Evolutionary conservation across 1,140 invertebrate genomes (phyloP), one percentile per base, ranked within the genome.

Genomic region (Trachymyrmex cornetzi): DNA sequence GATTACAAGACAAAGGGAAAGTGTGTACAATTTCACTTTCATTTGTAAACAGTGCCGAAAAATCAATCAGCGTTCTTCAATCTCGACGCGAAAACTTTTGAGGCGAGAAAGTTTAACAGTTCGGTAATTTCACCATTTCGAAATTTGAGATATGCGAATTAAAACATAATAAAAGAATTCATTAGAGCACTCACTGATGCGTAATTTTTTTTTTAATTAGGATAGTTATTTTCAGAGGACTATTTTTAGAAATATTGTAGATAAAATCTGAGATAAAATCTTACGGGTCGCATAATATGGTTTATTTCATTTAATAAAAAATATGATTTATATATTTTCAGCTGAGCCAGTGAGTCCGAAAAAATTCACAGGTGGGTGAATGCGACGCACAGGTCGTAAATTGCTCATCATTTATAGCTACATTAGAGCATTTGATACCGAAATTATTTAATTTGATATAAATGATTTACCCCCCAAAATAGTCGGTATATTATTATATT

Each of bases 21-120:
- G 9, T 57, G 34, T 64, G 6, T 27, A 71, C 38, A 66, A 87
- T 91, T 91, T 91, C 89, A 89, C 88, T 91, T 89, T 91, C 81
- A 59, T 86, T 59, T 24, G 64, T 71, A 67, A 61, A 16, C 7
- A 30, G 74, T 34, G 53, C 30, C 27, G 27, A 77, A 86, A 67
- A 86, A 71, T 69, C 14, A 59, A 48, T n/a, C 12, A 22, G 1
- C 19, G 3, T 69, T 7, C 30, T 34, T 34, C 30, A 19, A 14
- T 55, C 61, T 59, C 48, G 12, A 22, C 24, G 14, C 34, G n/a
- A 14, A 82, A 75, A 85, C 77, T 84, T 74, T 88, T 79, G 44
- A 22, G 27, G 50, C 34, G 87, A 90, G 89, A 91, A 91, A 90
- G 64, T 81, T 81, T 19, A n/a, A 5, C 6, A 38, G 77, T 75